Evolutionary conservation across 2,113 vertebrate genomes (phyloP), one percentile per base, ranked within the genome.

Genomic region (Physeter macrocephalus): DNA sequence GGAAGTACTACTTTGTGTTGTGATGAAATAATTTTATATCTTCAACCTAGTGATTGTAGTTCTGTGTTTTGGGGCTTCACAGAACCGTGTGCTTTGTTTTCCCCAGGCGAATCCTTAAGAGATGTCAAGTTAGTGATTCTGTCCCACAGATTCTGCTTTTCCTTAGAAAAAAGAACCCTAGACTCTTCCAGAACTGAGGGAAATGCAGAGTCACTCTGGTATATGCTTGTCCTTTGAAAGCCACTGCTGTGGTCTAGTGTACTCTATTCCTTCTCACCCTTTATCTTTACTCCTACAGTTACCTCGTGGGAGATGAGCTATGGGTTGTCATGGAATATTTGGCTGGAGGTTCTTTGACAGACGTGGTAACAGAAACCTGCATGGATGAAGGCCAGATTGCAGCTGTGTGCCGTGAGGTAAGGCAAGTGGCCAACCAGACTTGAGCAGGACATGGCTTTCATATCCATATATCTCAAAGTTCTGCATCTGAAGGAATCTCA

Each of bases 241-340:
- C 27, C 62, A 84, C 3, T 39, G 17, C 66, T 62, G 1, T 81
- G 69, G 27, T 59, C 81, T 54, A 36, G 0, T 31, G 23, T 84
- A 20, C 21, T 61, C n/a, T 66, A 4, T 87, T 94, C n/a, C 31
- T 90, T 71, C 66, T 96, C 12, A 34, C 29, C 23, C 36, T 61
- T 57, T 62, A 25, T 74, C 25, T 92, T 71, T 97, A 14, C 93
- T 2, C 3, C 87, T 94, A 5, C 98, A 99, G 99, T 98, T 99
- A 99, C 98, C 99, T 99, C 74, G 99, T 99, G 90, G 99, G 99
- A 15, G 99, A 99, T n/a, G 99, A 99, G 97, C 99, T 99, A 34
- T 99, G 99, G 99, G 99, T 99, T 92, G 99, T 99, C 96, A 99
- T 99, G 99, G 99, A 99, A 98, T 99, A 99, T 97, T 98, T 99